Evolutionary conservation across 2,113 vertebrate species (phyloP).

Genomic region (Heteronetta atricapilla): DNA sequence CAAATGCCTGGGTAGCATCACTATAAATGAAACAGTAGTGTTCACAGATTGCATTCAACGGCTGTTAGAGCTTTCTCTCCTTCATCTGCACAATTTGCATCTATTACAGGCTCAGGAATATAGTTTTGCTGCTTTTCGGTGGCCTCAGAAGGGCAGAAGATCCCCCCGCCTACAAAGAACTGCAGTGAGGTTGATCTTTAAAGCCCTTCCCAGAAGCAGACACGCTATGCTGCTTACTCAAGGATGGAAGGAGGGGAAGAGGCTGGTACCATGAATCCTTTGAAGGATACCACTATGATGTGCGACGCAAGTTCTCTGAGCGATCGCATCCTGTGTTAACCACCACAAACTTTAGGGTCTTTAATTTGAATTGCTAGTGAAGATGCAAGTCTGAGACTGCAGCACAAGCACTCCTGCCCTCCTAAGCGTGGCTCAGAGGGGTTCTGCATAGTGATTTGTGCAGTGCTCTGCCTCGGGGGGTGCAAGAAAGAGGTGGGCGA

Average conservation of each 20-base stretch:
- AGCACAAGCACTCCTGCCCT: neutral
- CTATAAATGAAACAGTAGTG: constrained; percentile 56
- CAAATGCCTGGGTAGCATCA: constrained; percentile 49
- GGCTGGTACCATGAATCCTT: neutral
- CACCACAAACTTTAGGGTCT: neutral
- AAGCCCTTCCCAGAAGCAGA: constrained; percentile 7
- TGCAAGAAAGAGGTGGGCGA: neutral
- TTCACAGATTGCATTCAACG: constrained; percentile 37
- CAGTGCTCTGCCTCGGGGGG: neutral
- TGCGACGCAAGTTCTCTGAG: neutral
- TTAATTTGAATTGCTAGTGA: neutral
- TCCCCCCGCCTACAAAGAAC: neutral
- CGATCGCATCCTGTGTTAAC: neutral
- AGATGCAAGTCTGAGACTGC: neutral
- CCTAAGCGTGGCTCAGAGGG: neutral
- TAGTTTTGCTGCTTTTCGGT: neutral
- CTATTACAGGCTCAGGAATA: constrained; percentile 7
- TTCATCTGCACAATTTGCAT: constrained; percentile 52
- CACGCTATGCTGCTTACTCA: neutral
- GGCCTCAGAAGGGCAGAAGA: constrained; percentile 18
- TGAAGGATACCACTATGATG: neutral
- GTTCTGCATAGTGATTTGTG: neutral
- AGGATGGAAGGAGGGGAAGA: neutral
- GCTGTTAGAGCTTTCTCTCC: constrained; percentile 19
- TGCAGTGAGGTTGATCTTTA: neutral